Evolutionary conservation across 2,797 vertebrate genomes (phyloP).

Genomic region (Triplophysa yarkandensis): DNA sequence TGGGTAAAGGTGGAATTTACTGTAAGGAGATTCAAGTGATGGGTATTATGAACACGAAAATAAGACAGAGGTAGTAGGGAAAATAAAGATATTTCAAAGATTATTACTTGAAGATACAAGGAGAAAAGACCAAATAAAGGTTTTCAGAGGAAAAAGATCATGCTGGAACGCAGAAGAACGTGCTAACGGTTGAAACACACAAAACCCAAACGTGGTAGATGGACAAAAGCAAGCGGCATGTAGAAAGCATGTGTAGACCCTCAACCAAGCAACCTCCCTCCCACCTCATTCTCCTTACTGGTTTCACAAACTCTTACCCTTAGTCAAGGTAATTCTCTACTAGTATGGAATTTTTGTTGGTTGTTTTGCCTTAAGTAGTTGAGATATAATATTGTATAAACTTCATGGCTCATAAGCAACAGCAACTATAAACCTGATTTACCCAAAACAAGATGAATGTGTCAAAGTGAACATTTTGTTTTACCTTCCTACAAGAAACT

Average conservation of each 20-base stretch:
- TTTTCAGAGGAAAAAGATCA: not conserved
- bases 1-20: not conserved
- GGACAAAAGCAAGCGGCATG: constrained; percentile 46
- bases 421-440: no score
- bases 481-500: no score
- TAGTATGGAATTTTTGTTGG: no score
- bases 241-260: constrained; percentile 46
- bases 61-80: not conserved
- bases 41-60: constrained; percentile 40
- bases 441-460: no score
- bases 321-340: no score
- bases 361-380: no score
- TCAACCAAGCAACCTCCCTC: constrained; percentile 28
- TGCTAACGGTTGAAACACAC: constrained; percentile 30
- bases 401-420: no score
- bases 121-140: not conserved
- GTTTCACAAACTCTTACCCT: constrained; percentile 15
- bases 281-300: constrained; percentile 39
- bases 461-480: no score
- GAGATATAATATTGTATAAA: no score
- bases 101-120: not conserved
- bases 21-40: not conserved
- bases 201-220: constrained; percentile 11
- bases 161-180: not conserved
- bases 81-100: constrained; percentile 5